Percentiles rank a stretch among this genome's conserved stretches.
Conservation (phyloP, 2,113 vertebrate species). For the Callospermophilus lateralis region DNA sequence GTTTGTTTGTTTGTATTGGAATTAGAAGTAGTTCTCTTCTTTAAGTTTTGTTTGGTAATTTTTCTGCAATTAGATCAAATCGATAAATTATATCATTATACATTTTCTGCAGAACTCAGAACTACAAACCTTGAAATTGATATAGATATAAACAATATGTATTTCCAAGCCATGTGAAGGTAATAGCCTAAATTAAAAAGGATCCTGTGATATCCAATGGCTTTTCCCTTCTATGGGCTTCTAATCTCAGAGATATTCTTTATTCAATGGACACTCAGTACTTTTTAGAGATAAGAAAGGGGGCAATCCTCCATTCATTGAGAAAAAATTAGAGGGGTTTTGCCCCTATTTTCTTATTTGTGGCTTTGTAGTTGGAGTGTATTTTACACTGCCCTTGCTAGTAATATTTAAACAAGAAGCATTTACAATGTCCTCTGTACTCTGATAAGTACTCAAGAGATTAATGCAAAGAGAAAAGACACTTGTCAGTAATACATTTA, state of each 20-base stretch:
- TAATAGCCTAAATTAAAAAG: conserved; percentile 6
- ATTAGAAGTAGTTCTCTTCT: neutral
- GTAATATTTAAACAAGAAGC: conserved; percentile 53
- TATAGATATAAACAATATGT: neutral
- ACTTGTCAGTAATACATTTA: neutral
- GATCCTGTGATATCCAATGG: neutral
- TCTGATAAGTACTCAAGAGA: conserved; percentile 29
- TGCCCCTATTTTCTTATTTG: neutral
- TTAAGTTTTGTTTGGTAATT: conserved; percentile 1
- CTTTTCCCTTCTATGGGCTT: neutral
- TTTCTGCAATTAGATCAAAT: conserved; percentile 32
- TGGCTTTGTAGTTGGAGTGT: neutral
- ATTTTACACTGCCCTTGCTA: conserved; percentile 41
- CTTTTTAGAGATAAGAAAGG: neutral
- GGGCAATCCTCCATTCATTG: neutral
- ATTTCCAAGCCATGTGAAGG: conserved; percentile 1
- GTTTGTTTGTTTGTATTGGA: neutral
- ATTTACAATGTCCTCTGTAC: conserved; percentile 33
- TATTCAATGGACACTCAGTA: neutral
- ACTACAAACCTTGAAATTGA: neutral
- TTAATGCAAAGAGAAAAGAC: neutral
- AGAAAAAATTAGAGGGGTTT: neutral
- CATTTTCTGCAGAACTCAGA: neutral
- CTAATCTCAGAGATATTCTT: neutral
- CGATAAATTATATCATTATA: neutral